Percentiles rank a stretch among this genome's conserved stretches.
Evolutionary conservation across 53 echinoderm and acorn worm species (phyloP).

Genomic region (Glandiceps talaboti): DNA sequence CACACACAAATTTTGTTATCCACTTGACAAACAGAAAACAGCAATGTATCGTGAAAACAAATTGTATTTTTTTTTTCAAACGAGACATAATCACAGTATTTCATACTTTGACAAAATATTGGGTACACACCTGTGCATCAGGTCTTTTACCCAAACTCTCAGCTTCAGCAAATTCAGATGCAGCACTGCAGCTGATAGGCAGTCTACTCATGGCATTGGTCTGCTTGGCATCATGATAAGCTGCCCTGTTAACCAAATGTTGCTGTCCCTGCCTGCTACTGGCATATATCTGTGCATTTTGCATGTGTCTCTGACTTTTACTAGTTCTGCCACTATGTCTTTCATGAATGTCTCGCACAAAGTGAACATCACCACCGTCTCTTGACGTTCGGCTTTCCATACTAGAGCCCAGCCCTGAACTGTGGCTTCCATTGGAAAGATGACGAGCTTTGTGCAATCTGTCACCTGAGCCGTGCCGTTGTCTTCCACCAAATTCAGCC

Average conservation of each 20-base stretch:
- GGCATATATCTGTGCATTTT: neutral
- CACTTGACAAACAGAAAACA: no score
- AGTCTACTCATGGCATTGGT: neutral
- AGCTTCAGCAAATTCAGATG: neutral
- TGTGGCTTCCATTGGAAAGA: neutral
- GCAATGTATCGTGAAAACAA: no score
- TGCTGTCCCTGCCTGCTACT: neutral
- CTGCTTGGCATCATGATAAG: neutral
- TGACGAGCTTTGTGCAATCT: neutral
- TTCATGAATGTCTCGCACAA: neutral
- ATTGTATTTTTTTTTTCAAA: no score
- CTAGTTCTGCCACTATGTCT: neutral
- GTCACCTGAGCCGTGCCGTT: neutral
- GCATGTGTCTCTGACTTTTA: neutral
- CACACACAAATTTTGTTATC: no score
- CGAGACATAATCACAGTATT: no score
- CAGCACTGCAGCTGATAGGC: neutral
- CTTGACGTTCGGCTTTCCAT: neutral
- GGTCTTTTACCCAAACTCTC: no score
- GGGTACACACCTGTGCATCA: no score
- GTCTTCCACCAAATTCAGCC: neutral
- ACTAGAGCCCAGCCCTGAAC: no score
- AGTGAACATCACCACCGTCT: neutral
- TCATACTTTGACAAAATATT: no score
- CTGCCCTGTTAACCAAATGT: neutral